Evolutionary conservation across 2,797 vertebrate genomes (phyloP).

Genomic region (Pseudomugil tenellus): DNA sequence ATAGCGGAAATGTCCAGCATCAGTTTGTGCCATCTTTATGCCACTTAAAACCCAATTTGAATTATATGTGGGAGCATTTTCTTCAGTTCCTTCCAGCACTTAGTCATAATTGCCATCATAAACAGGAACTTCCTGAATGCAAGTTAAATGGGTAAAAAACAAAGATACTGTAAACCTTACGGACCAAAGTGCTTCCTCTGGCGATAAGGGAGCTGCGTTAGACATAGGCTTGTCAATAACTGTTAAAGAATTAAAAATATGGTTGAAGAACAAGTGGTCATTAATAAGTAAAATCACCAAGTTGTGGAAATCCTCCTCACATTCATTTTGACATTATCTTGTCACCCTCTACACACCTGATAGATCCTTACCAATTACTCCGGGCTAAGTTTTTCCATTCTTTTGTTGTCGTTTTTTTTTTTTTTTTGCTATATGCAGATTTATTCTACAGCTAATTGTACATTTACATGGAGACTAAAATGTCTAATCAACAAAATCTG

Average conservation of each 20-base stretch:
- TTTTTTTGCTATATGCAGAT: conserved; percentile 5
- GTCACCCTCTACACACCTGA: conserved; percentile 36
- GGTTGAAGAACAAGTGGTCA: conserved; percentile 53
- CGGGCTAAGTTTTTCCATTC: background rate
- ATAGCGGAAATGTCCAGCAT: conserved; percentile 2
- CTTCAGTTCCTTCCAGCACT: conserved; percentile 28
- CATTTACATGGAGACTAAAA: conserved; percentile 32
- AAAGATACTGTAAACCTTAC: conserved; percentile 19
- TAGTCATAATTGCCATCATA: conserved; percentile 5
- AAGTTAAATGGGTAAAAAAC: conserved; percentile 13
- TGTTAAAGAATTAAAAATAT: no score
- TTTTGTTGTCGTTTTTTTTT: no score
- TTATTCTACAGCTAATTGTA: conserved; percentile 21
- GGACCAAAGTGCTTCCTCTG: conserved; percentile 45
- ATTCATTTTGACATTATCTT: conserved; percentile 71
- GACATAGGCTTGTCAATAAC: conserved; percentile 51
- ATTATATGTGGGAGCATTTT: conserved; percentile 17
- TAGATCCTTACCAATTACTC: conserved; percentile 15
- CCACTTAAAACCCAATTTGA: conserved; percentile 2
- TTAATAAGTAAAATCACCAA: conserved; percentile 55
- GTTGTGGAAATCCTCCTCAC: conserved; percentile 67
- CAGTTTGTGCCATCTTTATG: conserved; percentile 2
- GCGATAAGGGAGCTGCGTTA: conserved; percentile 45
- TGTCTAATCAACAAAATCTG: conserved; percentile 23
- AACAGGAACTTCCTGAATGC: conserved; percentile 32